Conservation (phyloP, 2,113 vertebrate genomes). For the Atherinomorus stipes region DNA sequence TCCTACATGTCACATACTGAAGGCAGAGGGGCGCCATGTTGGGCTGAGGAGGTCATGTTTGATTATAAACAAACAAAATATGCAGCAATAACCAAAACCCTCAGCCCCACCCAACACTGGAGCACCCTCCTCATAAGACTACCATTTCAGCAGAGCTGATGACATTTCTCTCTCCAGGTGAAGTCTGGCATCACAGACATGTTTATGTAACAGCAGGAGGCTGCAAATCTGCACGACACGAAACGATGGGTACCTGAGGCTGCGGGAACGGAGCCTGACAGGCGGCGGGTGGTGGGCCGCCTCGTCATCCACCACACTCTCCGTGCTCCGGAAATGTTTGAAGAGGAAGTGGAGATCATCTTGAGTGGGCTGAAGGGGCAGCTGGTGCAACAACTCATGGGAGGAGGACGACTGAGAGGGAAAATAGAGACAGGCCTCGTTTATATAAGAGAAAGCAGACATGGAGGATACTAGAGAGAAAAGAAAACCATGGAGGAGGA, state of each 20-base stretch:
- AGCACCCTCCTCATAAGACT: too few species aligned
- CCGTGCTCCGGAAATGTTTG: slow-evolving; percentile 95
- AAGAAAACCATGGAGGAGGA: too few species aligned
- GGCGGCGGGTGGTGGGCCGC: slow-evolving; percentile 80
- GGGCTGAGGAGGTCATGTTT: too few species aligned
- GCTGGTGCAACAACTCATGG: slow-evolving; percentile 94
- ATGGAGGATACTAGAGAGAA: too few species aligned
- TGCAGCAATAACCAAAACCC: too few species aligned
- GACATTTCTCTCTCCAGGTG: too few species aligned
- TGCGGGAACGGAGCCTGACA: slow-evolving; percentile 89
- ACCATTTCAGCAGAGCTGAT: too few species aligned
- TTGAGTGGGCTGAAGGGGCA: slow-evolving; percentile 93
- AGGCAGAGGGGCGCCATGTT: too few species aligned
- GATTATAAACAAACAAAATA: too few species aligned
- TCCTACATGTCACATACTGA: too few species aligned
- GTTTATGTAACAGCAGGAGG: slow-evolving; percentile 1
- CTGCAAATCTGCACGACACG: neutral
- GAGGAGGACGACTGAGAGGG: slow-evolving; percentile 90
- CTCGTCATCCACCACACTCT: slow-evolving; percentile 89
- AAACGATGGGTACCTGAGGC: slow-evolving; percentile 87
- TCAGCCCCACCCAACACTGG: too few species aligned
- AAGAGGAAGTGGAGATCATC: slow-evolving; percentile 96
- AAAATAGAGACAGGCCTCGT: neutral
- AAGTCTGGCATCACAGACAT: neutral
- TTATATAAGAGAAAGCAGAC: too few species aligned